Evolutionary conservation across 2,113 vertebrate species (phyloP).

Genomic region (Nyctibius bracteatus): DNA sequence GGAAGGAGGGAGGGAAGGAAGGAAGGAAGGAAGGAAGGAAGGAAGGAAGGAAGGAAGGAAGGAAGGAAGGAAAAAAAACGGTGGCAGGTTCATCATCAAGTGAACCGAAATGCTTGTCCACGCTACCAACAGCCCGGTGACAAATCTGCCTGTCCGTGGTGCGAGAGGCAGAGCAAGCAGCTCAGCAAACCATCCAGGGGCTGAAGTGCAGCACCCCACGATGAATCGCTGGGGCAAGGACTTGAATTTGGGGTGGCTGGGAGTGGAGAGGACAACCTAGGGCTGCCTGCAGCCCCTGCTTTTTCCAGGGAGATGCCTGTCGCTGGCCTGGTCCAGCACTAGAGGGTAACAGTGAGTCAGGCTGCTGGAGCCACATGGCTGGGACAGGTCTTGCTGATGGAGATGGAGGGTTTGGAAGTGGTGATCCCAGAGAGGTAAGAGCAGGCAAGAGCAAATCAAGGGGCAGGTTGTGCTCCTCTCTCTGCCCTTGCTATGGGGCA

Average conservation of each 20-base stretch:
- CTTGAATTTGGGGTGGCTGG: background rate
- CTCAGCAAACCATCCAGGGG: background rate
- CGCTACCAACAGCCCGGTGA: background rate
- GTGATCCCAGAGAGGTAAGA: background rate
- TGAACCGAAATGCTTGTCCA: background rate
- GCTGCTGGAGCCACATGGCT: background rate
- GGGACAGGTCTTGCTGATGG: background rate
- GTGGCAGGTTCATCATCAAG: background rate
- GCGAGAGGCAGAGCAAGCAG: background rate
- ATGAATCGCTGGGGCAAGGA: background rate
- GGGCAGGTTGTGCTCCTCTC: background rate
- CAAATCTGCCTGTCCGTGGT: background rate
- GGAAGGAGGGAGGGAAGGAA: too few relatives aligned
- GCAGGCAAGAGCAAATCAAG: background rate
- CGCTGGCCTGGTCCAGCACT: background rate
- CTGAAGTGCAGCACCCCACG: background rate
- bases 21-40: too few relatives aligned
- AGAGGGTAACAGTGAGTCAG: constrained; percentile 55
- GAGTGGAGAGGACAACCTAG: background rate
- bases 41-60: background rate
- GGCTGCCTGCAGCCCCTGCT: background rate
- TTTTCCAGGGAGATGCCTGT: background rate
- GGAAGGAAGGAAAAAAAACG: background rate
- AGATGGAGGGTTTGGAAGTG: background rate
- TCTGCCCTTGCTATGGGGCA: fast-evolving